These are phyloP conservation scores for Drepana arcuata DNA, from an alignment of 1,140 invertebrate genomes.

Conservation along the genomic window DNA sequence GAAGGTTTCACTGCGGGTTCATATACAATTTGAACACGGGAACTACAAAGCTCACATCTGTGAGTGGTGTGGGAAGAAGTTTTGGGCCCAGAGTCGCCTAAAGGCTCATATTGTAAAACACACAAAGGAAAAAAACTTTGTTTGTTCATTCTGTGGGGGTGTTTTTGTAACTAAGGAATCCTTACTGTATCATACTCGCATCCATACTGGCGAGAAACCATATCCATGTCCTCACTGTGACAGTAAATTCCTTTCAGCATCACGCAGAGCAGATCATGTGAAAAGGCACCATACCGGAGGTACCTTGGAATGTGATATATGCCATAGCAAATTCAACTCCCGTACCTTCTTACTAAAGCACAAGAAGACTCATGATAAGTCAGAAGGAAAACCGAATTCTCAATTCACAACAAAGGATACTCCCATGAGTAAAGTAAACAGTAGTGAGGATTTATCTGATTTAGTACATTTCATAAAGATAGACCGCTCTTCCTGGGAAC, in stretches of 20 bases:
- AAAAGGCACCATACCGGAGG: conserved; percentile 34
- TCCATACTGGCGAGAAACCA: conserved; percentile 66
- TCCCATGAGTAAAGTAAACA: no score
- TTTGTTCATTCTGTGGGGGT: conserved; percentile 46
- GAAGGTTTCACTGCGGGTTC: conserved; percentile 47
- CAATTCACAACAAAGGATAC: no score
- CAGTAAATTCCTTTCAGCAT: conserved; percentile 39
- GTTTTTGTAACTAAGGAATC: conserved; percentile 59
- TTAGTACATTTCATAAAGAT: no score
- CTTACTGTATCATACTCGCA: conserved; percentile 55
- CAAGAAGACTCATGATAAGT: no score
- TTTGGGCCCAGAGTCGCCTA: conserved; percentile 43
- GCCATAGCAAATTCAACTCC: conserved; percentile 33
- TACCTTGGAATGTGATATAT: conserved; percentile 30
- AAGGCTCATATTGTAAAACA: conserved; percentile 64
- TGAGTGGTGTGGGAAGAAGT: conserved; percentile 53
- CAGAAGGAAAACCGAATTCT: no score
- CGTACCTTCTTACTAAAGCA: conserved; percentile 31
- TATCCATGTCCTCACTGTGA: conserved; percentile 54
- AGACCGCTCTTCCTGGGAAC: no score
- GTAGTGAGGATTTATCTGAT: no score
- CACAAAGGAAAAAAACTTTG: conserved; percentile 58
- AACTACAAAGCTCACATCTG: conserved; percentile 51
- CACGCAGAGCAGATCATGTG: conserved; percentile 41
- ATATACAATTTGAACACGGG: conserved; percentile 50